Base-by-base conservation (phyloP, 2,888 invertebrate genomes). In the Lamproptera curius region DNA sequence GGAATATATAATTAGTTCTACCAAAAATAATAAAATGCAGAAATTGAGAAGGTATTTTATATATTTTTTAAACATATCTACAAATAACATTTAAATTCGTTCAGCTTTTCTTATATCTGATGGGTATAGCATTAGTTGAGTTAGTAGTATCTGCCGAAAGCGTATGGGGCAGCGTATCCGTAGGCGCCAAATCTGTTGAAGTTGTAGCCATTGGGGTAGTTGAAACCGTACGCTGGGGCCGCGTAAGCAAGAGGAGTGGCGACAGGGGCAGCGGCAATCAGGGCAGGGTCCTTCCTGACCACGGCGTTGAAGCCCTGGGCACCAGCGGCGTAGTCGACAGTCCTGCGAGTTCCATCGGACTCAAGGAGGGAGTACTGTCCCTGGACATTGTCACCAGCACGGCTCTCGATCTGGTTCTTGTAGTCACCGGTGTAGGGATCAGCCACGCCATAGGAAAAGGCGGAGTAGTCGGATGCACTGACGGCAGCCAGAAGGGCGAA, bases 301-400 rank as follows among this genome's bases (percentile, higher is more conserved):
- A 88, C 63, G 26, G 90, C 90, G 72, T 90, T 90, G 79, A 90
- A 90, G n/a, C 90, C 90, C 41, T 73, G 64, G n/a, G 81, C 81
- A 33, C 87, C 89, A 17, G 90, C 89, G n/a, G 87, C 80, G 67
- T 90, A 90, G 70, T 90, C 89, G 0, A 90, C 90, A 10, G 81
- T 89, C 46, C 90, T 81, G 46, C 77, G 74, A 28, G 87, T 84
- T 52, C 90, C 89, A 54, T 90, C 90, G 16, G 90, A 68, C 54
- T 90, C 90, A 49, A 81, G 63, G 39, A 90, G 76, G 23, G 88
- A 86, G 78, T 90, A 90, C 61, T 88, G 88, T 31, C 90, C 90
- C 51, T 75, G 77, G 26, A 90, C 90, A 55, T 83, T 78, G 69
- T 85, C 68, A 2, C 88, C 89, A 15, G 73, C 72, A 39, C 90